Base-by-base conservation (phyloP, 2,888 invertebrate genomes). In the Drosophila anceps region DNA sequence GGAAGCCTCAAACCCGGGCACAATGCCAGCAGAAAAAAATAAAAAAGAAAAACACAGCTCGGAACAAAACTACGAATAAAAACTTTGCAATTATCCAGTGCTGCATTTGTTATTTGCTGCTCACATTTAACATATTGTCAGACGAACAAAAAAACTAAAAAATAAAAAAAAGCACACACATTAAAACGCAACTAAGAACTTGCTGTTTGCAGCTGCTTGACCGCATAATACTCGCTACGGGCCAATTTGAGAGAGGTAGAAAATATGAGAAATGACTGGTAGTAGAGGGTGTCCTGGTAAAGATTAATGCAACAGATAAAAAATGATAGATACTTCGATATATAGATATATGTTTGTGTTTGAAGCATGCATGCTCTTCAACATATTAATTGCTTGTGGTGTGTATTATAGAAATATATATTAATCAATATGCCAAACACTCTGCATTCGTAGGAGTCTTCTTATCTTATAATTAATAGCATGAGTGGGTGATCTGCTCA, bases 61-160 rank as follows among this genome's bases (percentile, higher is more conserved):
- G 31, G 48, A 66, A 54, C 27, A 62, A 55, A 57, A 50, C 31
- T 31, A 31, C 29, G 41, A 20, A 57, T 31, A 60, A 81, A 76
- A 81, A 69, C 79, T 73, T 67, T 70, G 85, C 79, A 89, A 89
- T 84, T 84, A 89, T 84, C 64, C 88, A 84, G 78, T 69, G 75
- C 50, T 79, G 79, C 72, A 72, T 63, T 58, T 67, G 61, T 44
- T 48, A 50, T 66, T 55, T 70, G 61, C 58, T 63, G 67, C 64
- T 58, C 60, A 43, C 79, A 81, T 75, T 81, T 71, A 69, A 77
- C 84, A 76, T 70, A 73, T 82, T 79, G 82, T 66, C 73, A 61
- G 63, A 60, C 27, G 37, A 73, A 64, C 12, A 51, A 35, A 20
- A 53, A 39, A 27, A 20, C n/a, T n/a, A 24, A 24, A 4, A 24